A percentile compares a stretch with the other conserved stretches of the same genome.
phyloP scores from a whole-genome alignment of 2,888 invertebrate genomes.

The Pharmacophagus antenor region DNA sequence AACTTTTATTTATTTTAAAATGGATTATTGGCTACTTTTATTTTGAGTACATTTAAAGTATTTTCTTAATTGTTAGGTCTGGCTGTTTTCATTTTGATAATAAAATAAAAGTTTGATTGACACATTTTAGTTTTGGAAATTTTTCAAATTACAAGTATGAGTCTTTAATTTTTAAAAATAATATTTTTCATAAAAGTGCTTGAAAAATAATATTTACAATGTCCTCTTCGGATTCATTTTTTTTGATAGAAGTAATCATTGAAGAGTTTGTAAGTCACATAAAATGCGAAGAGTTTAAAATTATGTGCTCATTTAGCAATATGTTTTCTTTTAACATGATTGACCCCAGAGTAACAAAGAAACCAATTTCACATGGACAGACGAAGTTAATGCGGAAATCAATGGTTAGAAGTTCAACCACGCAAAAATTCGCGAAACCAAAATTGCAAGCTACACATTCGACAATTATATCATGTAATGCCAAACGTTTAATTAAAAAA shows the following conservation, averaged over 20 bases:
- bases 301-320: slow-evolving; percentile 56
- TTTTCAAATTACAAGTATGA: slow-evolving; percentile 34
- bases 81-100: neutral
- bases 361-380: slow-evolving; percentile 32
- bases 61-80: neutral
- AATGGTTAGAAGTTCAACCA: slow-evolving; percentile 38
- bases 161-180: slow-evolving; percentile 30
- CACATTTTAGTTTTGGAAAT: slow-evolving; percentile 21
- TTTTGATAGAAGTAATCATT: slow-evolving; percentile 61
- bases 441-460: slow-evolving; percentile 43
- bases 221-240: slow-evolving; percentile 63
- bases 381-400: slow-evolving; percentile 42
- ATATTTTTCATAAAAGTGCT: slow-evolving; percentile 21
- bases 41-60: too few species aligned
- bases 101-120: neutral
- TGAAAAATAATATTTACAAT: slow-evolving; percentile 42
- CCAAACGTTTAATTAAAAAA: slow-evolving; percentile 44
- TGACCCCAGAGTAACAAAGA: slow-evolving; percentile 43
- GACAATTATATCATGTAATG: slow-evolving; percentile 44
- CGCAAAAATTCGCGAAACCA: slow-evolving; percentile 33
- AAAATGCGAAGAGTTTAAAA: slow-evolving; percentile 47
- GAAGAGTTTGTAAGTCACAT: slow-evolving; percentile 52
- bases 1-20: too few species aligned
- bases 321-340: slow-evolving; percentile 55
- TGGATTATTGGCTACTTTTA: too few species aligned